Base-by-base conservation (phyloP, 2,888 invertebrate genomes). In the Nysson spinosus region DNA sequence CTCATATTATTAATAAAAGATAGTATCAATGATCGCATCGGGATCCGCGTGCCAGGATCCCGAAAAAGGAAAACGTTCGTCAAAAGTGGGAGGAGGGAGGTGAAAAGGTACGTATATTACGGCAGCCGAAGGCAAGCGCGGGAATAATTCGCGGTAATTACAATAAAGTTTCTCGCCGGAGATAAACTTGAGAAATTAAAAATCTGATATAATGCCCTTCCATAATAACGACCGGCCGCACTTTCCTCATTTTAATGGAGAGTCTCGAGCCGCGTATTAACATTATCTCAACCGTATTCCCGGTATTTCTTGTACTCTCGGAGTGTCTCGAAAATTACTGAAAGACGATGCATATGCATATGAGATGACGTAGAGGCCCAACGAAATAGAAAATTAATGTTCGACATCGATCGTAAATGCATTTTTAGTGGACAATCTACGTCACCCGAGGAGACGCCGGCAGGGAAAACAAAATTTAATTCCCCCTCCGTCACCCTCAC, bases 351-450 rank as follows among this genome's bases (percentile, higher is more conserved):
- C 37, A 37, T 24, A 40, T 30, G 49, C 17, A 17, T 20, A 44
- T 4, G 9, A 7, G 22, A 42, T 55, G 54, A 56, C 49, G 17
- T 6, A 40, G 28, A 26, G 20, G 26, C 42, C 14, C 28, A 42
- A 50, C 64, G 55, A 65, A 65, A 61, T 52, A 66, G 60, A 61
- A 50, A 61, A 66, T 61, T 49, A 69, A 69, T 52, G 43, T 2
- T 22, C 32, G 35, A 26, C 28, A 32, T n/a, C 3, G 37, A 9
- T 42, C 56, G 14, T 69, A 69, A 66, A 69, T 49, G 65, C 47
- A 30, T 44, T 57, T 66, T 61, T 60, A 17, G 24, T 28, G 61
- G 40, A 54, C 44, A 61, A 64, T 60, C 47, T 16, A 37, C 64
- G 42, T 50, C 63, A 24, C 7, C 9, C 40, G 19, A 19, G 39